Conservation (phyloP, 1,140 invertebrate species). For the Zaprionus capensis region DNA sequence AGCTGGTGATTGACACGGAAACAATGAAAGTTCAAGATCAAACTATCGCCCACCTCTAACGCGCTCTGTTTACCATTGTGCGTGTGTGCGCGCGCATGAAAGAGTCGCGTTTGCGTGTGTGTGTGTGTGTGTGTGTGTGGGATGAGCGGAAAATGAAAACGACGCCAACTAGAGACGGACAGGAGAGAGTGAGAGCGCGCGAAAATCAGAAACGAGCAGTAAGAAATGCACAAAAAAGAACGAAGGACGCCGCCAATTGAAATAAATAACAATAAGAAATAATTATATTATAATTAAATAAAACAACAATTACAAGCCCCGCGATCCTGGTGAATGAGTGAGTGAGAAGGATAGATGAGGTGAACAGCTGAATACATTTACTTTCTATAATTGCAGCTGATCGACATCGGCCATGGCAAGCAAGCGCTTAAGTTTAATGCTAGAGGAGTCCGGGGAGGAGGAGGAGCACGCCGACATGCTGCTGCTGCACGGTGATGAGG, state of each 20-base stretch:
- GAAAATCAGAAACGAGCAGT: constrained; percentile 24
- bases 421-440: constrained; percentile 26
- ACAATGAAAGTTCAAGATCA: constrained; percentile 34
- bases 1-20: constrained; percentile 12
- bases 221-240: neutral
- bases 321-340: neutral
- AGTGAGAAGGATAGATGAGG: neutral
- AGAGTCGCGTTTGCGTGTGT: neutral
- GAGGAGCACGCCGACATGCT: neutral
- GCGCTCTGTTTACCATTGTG: constrained; percentile 41
- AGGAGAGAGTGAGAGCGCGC: constrained; percentile 28
- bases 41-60: constrained; percentile 42
- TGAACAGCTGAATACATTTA: neutral
- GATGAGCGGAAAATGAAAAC: constrained; percentile 36
- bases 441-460: constrained; percentile 7
- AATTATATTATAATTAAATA: neutral
- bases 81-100: neutral
- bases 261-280: neutral
- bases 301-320: neutral
- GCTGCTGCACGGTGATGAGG: neutral
- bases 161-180: constrained; percentile 27
- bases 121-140: neutral
- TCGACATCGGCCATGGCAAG: constrained; percentile 23
- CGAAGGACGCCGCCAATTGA: constrained; percentile 8
- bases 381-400: neutral